Percentiles rank a stretch among this genome's conserved stretches.
These are phyloP conservation scores for Raja brachyura DNA, from an alignment of 2,113 vertebrate species.

Conservation along the genomic window DNA sequence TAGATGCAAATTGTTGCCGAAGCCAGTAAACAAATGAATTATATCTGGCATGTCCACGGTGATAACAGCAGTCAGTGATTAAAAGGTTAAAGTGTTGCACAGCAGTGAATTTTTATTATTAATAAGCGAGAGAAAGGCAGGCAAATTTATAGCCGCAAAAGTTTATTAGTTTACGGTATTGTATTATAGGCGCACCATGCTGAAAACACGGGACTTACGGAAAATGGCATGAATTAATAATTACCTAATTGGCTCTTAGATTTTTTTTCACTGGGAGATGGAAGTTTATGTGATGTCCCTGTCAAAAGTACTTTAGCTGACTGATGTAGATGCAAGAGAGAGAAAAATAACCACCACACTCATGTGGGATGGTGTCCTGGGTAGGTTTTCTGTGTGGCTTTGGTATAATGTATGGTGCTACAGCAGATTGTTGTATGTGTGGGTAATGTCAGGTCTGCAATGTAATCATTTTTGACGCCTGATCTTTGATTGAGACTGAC, in stretches of 20 bases:
- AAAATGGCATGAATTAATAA: slow-evolving; percentile 98
- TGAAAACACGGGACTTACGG: slow-evolving; percentile 87
- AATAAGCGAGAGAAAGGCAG: slow-evolving; percentile 34
- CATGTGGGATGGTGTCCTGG: not conserved
- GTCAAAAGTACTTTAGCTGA: slow-evolving; percentile 64
- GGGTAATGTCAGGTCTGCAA: slow-evolving; percentile 48
- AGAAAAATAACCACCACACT: slow-evolving; percentile 44
- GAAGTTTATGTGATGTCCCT: slow-evolving; percentile 67
- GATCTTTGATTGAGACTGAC: slow-evolving; percentile 67
- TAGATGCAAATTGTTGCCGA: not conserved
- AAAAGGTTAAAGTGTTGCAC: slow-evolving; percentile 37
- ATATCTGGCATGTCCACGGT: not conserved
- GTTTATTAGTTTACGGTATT: slow-evolving; percentile 82
- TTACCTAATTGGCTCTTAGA: slow-evolving; percentile 84
- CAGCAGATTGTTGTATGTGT: slow-evolving; percentile 37
- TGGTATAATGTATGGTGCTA: slow-evolving; percentile 25
- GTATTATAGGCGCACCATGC: slow-evolving; percentile 62
- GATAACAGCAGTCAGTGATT: slow-evolving; percentile 33
- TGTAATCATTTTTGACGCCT: slow-evolving; percentile 66
- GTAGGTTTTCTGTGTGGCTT: slow-evolving; percentile 19
- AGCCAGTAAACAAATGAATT: not conserved
- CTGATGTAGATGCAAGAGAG: slow-evolving; percentile 49
- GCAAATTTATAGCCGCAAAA: slow-evolving; percentile 49
- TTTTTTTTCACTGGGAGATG: slow-evolving; percentile 72
- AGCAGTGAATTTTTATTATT: slow-evolving; percentile 36